Conservation (phyloP, 2,113 vertebrate species). For the Apus apus region DNA sequence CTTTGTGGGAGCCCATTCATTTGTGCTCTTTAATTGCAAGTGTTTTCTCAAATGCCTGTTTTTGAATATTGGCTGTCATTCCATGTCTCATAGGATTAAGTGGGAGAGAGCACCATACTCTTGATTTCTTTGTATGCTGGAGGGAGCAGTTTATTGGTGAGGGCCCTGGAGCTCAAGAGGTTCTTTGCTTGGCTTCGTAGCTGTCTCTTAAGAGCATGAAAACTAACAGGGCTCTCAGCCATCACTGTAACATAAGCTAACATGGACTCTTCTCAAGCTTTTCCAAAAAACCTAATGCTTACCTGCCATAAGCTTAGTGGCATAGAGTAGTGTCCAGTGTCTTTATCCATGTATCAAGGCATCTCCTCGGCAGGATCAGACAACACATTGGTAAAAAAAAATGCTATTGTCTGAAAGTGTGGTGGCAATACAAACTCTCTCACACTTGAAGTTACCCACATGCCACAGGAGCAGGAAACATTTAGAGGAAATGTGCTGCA, state of each 20-base stretch:
- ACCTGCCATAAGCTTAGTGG: not conserved
- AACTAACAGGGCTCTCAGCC: not conserved
- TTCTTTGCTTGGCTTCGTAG: not conserved
- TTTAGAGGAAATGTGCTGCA: not conserved
- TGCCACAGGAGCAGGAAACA: not conserved
- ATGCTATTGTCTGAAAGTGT: not conserved
- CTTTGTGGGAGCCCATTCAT: not conserved
- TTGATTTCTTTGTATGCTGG: not conserved
- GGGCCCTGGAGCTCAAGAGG: not conserved
- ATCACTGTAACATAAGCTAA: not conserved
- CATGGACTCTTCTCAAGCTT: not conserved
- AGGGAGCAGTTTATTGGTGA: accelerated
- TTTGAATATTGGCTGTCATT: not conserved
- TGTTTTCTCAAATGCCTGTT: not conserved
- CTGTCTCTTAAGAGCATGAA: not conserved
- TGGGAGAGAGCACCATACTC: not conserved
- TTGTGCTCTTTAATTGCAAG: not conserved
- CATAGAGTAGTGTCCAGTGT: not conserved
- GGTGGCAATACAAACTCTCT: not conserved
- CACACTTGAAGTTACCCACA: not conserved
- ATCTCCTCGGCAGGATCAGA: not conserved
- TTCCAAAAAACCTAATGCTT: not conserved
- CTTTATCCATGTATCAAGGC: not conserved
- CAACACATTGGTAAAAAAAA: not conserved
- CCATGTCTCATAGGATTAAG: not conserved